Evolutionary conservation across 2,888 invertebrate genomes (phyloP).

Genomic region (Teinopalpus imperialis): DNA sequence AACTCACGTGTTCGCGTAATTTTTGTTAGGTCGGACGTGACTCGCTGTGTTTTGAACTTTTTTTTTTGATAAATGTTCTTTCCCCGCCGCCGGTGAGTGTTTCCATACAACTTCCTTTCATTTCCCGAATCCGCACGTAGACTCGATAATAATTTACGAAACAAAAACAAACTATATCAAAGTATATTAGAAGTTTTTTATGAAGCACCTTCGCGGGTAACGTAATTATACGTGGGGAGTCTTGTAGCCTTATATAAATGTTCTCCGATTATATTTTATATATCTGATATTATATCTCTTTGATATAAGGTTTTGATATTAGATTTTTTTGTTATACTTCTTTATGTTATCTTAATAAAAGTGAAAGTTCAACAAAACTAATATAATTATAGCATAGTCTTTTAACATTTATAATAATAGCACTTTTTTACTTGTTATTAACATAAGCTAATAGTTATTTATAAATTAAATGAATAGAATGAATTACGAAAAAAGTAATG

Average conservation of each 20-base stretch:
- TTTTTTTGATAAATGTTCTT: constrained; percentile 17
- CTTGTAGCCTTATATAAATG: constrained; percentile 5
- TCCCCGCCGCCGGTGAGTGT: constrained; percentile 11
- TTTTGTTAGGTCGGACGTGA: constrained; percentile 12
- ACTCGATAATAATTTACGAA: constrained; percentile 38
- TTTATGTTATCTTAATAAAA: too few relatives aligned
- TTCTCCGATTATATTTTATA: too few relatives aligned
- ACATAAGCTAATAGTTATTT: too few relatives aligned
- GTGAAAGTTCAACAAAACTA: too few relatives aligned
- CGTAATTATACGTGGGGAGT: constrained; percentile 32
- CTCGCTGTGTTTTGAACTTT: constrained; percentile 9
- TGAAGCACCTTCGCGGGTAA: constrained; percentile 32
- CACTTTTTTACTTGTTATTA: too few relatives aligned
- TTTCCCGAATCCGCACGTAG: constrained; percentile 37
- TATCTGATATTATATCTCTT: too few relatives aligned
- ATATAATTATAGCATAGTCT: too few relatives aligned
- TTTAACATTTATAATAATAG: too few relatives aligned
- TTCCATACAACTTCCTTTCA: constrained; percentile 31
- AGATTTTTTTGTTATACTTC: too few relatives aligned
- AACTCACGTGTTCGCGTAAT: constrained; percentile 11
- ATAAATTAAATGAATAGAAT: too few relatives aligned
- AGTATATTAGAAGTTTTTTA: constrained; percentile 37
- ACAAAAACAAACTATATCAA: constrained; percentile 40
- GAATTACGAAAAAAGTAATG: too few relatives aligned
- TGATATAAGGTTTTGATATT: too few relatives aligned